Conservation (phyloP, 2,113 vertebrate species). For the Tricholaema leucomelas region DNA sequence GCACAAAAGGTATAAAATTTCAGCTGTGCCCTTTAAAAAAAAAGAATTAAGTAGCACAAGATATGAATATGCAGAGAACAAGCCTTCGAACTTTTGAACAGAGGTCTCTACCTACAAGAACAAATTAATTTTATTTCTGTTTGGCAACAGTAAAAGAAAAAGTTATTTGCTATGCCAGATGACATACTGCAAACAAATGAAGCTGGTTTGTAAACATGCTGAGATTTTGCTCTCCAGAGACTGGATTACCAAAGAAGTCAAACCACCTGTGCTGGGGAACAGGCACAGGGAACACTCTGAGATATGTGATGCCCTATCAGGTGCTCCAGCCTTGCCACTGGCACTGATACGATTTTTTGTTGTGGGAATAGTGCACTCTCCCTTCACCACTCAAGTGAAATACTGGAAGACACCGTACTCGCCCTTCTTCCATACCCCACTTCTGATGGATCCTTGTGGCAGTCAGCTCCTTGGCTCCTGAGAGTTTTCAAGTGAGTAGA, state of each 20-base stretch:
- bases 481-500: background rate
- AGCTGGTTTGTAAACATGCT: background rate
- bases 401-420: background rate
- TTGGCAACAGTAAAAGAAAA: background rate
- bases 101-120: background rate
- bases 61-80: background rate
- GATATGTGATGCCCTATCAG: no score
- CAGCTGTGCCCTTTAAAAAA: background rate
- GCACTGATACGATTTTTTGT: background rate
- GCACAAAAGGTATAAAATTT: background rate
- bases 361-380: background rate
- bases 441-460: background rate
- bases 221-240: background rate
- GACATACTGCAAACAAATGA: background rate
- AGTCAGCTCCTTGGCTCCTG: background rate
- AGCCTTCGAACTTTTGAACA: background rate
- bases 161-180: background rate
- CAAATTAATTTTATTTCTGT: slow-evolving; percentile 12
- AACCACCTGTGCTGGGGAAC: background rate
- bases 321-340: background rate
- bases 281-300: background rate
- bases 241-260: background rate
- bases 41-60: background rate
- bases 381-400: background rate
- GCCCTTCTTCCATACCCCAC: background rate